Base-by-base conservation (phyloP, 2,113 vertebrate genomes). In the Castor canadensis region DNA sequence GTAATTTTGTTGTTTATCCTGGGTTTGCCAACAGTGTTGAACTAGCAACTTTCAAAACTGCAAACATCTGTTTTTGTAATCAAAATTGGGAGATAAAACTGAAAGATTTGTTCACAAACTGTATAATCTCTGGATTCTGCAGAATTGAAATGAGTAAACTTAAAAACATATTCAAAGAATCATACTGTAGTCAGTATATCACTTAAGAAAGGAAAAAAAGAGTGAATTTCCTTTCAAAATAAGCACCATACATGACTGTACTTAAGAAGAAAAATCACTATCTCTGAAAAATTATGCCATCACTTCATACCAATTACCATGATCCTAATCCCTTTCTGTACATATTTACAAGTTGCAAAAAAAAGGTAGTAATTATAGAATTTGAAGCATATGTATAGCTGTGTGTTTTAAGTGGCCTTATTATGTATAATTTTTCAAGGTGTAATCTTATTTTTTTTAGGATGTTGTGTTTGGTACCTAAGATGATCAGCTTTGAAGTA, bases 31-130 rank as follows among this genome's bases (percentile, higher is more conserved):
- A 35, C 17, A 69, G 3, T 88, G 81, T 92, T 6, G 3, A 95
- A 94, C 56, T 77, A 77, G 81, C 72, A 93, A 62, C 72, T 95
- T 91, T 93, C n/a, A 67, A 95, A 96, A 85, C 67, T 85, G 73
- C 56, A 87, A 77, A 79, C 67, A 94, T 87, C 80, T 94, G 76
- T 69, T 85, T 95, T 96, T 94, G 58, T 95, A 72, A 82, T 95
- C 72, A 95, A 85, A 95, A 72, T 38, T 19, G 71, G 92, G 84
- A 93, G 58, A 84, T 49, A 82, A 11, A 88, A 69, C 54, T 73
- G 60, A 90, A 86, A 87, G 45, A 67, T 58, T 90, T 80, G 38
- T 92, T 97, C 20, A 91, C 47, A 89, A 75, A 62, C 56, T 86
- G 38, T 71, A 26, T 91, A 95, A 72, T 91, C 58, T 89, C 90